Evolutionary conservation across 1,140 invertebrate species (phyloP).

Genomic region (Colletes latitarsis): DNA sequence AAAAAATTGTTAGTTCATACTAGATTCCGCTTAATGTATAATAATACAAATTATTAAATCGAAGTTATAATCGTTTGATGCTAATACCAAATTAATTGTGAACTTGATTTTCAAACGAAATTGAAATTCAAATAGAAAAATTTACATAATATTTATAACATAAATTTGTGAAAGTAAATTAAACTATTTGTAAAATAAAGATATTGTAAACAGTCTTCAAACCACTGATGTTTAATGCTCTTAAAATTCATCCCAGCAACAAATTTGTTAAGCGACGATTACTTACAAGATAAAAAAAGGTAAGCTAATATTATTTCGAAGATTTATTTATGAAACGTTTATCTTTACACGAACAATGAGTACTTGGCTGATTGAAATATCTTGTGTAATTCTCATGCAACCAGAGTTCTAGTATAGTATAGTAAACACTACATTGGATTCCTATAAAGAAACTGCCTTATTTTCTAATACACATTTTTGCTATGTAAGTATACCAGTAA

Average conservation of each 20-base stretch:
- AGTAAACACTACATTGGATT: conserved; percentile 54
- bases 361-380: conserved; percentile 58
- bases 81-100: conserved; percentile 8
- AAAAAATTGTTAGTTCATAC: background rate
- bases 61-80: background rate
- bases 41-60: background rate
- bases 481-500: conserved; percentile 57
- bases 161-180: conserved; percentile 51
- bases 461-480: conserved; percentile 63
- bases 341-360: conserved; percentile 68
- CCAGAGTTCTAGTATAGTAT: conserved; percentile 54
- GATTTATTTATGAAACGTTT: conserved; percentile 74
- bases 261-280: background rate
- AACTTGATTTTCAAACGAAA: background rate
- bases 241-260: background rate
- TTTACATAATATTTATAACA: conserved; percentile 29
- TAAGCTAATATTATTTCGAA: conserved; percentile 53
- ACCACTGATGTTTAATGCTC: background rate
- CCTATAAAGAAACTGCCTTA: conserved; percentile 59
- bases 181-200: conserved; percentile 61
- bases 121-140: conserved; percentile 20
- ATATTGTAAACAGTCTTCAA: conserved; percentile 27
- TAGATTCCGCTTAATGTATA: conserved; percentile 20
- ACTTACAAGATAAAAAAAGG: conserved; percentile 29
- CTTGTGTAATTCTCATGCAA: conserved; percentile 63